Evolutionary conservation across 2,113 vertebrate genomes (phyloP), one percentile per base, ranked within the genome.

Genomic region (Cichladusa arquata): DNA sequence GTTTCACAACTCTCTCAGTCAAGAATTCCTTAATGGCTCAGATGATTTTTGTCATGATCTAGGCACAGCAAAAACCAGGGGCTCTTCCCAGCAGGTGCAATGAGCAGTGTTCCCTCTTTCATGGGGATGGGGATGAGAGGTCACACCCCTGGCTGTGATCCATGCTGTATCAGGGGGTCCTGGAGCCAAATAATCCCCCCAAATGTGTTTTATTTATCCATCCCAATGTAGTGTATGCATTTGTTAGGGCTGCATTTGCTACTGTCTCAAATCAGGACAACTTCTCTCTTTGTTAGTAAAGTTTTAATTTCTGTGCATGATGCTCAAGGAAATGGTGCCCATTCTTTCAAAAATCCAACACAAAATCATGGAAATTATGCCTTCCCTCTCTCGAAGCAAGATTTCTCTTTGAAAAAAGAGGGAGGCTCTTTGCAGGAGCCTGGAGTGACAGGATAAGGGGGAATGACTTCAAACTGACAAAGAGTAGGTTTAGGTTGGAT

Each of bases 171-270:
- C 34, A 5, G 17, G 34, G 50, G 7, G 3, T 40, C 9, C 12
- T n/a, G 42, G 34, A 54, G 17, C 6, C 57, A 57, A 38, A 76
- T 64, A 67, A 11, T 33, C 11, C 22, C 5, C n/a, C 14, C 40
- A 26, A 22, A 31, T 1, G 11, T 78, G 9, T 60, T 86, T 56
- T 40, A 61, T 57, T 89, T 65, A 20, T 17, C 69, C 12, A 29
- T 58, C n/a, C 5, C 38, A 34, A 26, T 4, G 14, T 5, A 29
- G 4, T 0, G 0, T 19, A 24, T 14, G 7, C 15, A 14, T 57
- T 65, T 84, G n/a, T 28, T 26, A 51, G 18, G 69, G 18, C 1
- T 79, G 14, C 13, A 31, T 50, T 56, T 81, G 24, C 12, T n/a
- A 3, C 28, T 23, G 11, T 5, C 26, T n/a, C 25, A 2, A 45